Conservation (phyloP, 30 jellyfish, hydroid and myxozoan genomes). For the Cassiopea xamachana region DNA sequence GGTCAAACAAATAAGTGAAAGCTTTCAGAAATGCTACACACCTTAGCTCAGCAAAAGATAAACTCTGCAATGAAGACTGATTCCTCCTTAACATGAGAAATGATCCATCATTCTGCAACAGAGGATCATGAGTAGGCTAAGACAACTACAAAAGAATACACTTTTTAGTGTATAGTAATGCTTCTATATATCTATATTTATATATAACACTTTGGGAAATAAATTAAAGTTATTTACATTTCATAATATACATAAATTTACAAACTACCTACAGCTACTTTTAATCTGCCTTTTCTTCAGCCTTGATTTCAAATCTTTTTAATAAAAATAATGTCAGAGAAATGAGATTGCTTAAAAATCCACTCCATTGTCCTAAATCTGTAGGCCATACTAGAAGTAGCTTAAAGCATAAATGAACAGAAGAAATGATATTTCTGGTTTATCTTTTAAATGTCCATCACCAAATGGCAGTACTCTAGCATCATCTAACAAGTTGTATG, state of each 20-base stretch:
- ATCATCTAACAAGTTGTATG: too few relatives aligned
- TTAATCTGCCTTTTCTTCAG: neutral
- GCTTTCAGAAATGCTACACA: too few relatives aligned
- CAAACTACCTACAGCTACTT: neutral
- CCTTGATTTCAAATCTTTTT: neutral
- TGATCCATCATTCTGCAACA: neutral
- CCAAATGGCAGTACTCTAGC: too few relatives aligned
- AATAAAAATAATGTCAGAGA: neutral
- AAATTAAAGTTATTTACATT: neutral
- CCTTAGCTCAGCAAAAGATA: too few relatives aligned
- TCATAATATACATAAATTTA: neutral
- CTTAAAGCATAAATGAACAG: neutral
- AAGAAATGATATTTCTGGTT: too few relatives aligned
- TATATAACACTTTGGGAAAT: neutral
- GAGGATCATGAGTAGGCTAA: neutral
- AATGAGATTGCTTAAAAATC: neutral
- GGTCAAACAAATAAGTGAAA: too few relatives aligned
- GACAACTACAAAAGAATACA: neutral
- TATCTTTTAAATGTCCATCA: too few relatives aligned
- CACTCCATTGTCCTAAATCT: neutral
- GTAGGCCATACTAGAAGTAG: neutral
- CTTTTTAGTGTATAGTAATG: neutral
- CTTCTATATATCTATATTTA: neutral
- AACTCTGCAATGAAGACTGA: too few relatives aligned
- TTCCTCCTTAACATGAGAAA: neutral